A percentile compares a stretch with the other conserved stretches of the same genome.
These are phyloP conservation scores for Sesamia nonagrioides DNA, from an alignment of 1,140 invertebrate species.

Conservation along the genomic window DNA sequence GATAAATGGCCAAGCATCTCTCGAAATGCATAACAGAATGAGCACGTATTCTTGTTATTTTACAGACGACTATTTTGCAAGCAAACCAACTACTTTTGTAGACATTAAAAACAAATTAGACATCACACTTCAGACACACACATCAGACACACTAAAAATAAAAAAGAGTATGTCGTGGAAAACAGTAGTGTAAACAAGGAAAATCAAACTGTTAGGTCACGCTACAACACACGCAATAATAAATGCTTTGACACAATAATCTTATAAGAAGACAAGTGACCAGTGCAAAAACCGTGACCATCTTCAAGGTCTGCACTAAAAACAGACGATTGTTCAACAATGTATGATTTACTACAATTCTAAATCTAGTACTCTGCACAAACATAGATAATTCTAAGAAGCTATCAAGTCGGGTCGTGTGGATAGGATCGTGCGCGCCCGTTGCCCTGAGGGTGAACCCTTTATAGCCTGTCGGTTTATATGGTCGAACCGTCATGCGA, in stretches of 20 bases:
- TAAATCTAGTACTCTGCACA: conserved; percentile 33
- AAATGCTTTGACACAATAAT: conserved; percentile 21
- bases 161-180: not conserved
- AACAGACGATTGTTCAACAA: conserved; percentile 1
- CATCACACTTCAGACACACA: too few species aligned
- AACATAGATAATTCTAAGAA: conserved; percentile 57
- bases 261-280: conserved; percentile 6
- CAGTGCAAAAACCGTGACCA: conserved; percentile 27
- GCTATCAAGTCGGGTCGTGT: conserved; percentile 63
- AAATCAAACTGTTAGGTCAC: conserved; percentile 24
- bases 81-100: not conserved
- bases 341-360: conserved; percentile 8
- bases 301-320: not conserved
- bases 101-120: not conserved
- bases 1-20: conserved; percentile 26
- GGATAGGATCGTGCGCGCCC: conserved; percentile 66
- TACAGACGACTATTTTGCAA: not conserved
- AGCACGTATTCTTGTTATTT: conserved; percentile 8
- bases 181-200: conserved; percentile 5
- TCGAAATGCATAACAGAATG: conserved; percentile 1
- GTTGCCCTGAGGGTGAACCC: conserved; percentile 64
- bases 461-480: conserved; percentile 46
- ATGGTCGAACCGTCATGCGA: conserved; percentile 32
- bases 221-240: conserved; percentile 31
- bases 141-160: too few species aligned